These are phyloP conservation scores for Phenganax marumi DNA, from an alignment of 92 coral and sea anemone species.

Conservation along the genomic window DNA sequence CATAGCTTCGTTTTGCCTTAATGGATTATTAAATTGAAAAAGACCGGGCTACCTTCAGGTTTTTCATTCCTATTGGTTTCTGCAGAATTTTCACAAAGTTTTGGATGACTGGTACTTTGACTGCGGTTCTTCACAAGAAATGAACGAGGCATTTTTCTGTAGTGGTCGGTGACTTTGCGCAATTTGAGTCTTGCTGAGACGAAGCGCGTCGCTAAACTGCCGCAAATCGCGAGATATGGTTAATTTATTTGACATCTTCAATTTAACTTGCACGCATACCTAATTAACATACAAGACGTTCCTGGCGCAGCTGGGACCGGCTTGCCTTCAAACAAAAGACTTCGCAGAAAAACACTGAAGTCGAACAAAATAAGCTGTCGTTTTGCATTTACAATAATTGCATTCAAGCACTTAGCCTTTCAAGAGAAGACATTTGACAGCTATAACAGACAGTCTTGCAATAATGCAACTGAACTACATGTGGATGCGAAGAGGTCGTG, in stretches of 20 bases:
- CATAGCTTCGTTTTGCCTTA: constrained; percentile 12
- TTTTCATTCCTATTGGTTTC: background rate
- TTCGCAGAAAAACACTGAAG: background rate
- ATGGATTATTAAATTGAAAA: constrained; percentile 14
- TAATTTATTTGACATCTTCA: constrained; percentile 28
- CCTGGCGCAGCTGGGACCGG: constrained; percentile 36
- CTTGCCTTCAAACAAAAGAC: constrained; percentile 34
- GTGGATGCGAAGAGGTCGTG: no score
- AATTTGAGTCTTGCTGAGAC: constrained; percentile 30
- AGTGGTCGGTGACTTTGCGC: background rate
- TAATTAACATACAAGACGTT: constrained; percentile 30
- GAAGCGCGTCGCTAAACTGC: background rate
- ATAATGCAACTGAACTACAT: background rate
- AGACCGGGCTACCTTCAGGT: background rate
- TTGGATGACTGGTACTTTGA: background rate
- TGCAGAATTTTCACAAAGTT: background rate
- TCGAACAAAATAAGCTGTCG: background rate
- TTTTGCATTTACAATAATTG: background rate
- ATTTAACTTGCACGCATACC: constrained; percentile 32
- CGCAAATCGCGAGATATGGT: constrained; percentile 43
- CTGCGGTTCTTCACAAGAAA: constrained; percentile 7
- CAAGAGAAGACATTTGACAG: background rate
- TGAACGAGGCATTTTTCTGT: constrained; percentile 5
- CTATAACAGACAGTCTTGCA: background rate
- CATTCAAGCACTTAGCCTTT: background rate